Evolutionary conservation across 2,113 vertebrate genomes (phyloP).

Genomic region (Perognathus longimembris): DNA sequence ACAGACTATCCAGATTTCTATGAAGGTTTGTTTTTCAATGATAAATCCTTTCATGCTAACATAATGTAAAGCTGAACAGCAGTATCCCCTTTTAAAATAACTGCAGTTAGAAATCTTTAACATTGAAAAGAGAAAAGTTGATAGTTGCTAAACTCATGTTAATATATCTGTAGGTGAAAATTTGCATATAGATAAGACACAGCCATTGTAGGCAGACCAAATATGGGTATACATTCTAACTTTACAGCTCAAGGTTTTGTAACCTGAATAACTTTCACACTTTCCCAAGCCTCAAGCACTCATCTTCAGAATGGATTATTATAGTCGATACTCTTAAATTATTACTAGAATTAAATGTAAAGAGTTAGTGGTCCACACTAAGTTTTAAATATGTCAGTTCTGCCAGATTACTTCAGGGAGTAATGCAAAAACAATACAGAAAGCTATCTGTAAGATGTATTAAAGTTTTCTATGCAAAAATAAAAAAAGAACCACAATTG

Average conservation of each 20-base stretch:
- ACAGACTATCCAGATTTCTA: no score
- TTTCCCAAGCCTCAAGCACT: neutral
- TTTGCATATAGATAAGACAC: neutral
- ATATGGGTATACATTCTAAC: neutral
- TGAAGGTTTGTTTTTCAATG: neutral
- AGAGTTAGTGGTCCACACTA: neutral
- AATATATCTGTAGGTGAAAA: neutral
- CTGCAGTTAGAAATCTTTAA: neutral
- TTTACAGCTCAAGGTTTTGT: neutral
- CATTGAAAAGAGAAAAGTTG: neutral
- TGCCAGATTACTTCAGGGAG: neutral
- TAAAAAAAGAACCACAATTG: constrained; percentile 24
- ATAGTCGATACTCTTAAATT: constrained; percentile 12
- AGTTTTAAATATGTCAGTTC: neutral
- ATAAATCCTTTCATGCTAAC: neutral
- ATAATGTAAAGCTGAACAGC: neutral
- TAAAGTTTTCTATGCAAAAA: constrained; percentile 25
- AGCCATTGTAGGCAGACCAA: neutral
- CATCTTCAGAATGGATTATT: constrained; percentile 17
- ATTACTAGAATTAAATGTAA: constrained; percentile 19
- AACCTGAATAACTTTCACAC: neutral
- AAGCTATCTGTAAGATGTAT: constrained; percentile 26
- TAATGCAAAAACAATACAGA: constrained; percentile 24
- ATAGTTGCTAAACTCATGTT: neutral
- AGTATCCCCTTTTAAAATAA: neutral